phyloP scores from a whole-genome alignment of 2,797 vertebrate genomes.

The Hephaestus fuliginosus region DNA sequence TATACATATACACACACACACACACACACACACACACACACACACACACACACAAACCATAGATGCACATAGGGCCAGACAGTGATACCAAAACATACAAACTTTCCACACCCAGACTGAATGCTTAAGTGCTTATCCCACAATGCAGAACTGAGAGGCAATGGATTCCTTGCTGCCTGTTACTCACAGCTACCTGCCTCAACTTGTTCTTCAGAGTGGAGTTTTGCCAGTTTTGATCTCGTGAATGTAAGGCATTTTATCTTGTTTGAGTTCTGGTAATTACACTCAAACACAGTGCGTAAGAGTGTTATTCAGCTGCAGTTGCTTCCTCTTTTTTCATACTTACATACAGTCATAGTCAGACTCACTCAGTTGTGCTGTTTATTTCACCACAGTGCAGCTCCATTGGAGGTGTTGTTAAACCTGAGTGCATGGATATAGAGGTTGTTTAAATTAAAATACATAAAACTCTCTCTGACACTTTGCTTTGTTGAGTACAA shows the following conservation, averaged over 20 bases:
- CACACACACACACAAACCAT: slow-evolving; percentile 4
- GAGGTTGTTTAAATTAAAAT: neutral
- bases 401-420: neutral
- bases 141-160: neutral
- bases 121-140: slow-evolving; percentile 30
- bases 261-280: slow-evolving; percentile 10
- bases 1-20: slow-evolving; percentile 20
- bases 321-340: slow-evolving; percentile 16
- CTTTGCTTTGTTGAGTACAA: neutral
- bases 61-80: neutral
- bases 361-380: too few relatives aligned
- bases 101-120: slow-evolving; percentile 45
- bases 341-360: slow-evolving; percentile 3
- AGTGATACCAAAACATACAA: neutral
- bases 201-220: slow-evolving; percentile 44
- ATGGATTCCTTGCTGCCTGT: slow-evolving; percentile 36
- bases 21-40: neutral
- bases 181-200: slow-evolving; percentile 50
- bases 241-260: slow-evolving; percentile 11
- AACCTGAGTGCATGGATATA: neutral
- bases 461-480: neutral
- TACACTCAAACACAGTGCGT: neutral
- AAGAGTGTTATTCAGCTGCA: slow-evolving; percentile 20
- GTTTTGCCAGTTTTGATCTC: slow-evolving; percentile 1
- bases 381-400: neutral